Base-by-base conservation (phyloP, 2,888 invertebrate species). In the Plebejus anna region DNA sequence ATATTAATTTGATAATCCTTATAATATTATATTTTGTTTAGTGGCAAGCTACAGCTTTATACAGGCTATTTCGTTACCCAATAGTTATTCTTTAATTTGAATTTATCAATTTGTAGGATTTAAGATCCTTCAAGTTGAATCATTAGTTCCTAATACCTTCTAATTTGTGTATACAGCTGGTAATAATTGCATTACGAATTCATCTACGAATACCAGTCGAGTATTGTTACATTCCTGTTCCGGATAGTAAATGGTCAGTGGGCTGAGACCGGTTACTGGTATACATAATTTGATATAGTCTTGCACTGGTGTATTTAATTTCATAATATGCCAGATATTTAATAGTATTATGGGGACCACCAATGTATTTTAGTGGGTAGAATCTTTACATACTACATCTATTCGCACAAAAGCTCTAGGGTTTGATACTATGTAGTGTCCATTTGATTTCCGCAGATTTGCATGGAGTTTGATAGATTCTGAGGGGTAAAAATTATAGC, bases 221-320 rank as follows among this genome's bases (percentile, higher is more conserved):
- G 73, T 73, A 73, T 55, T 73, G 73, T 73, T 73, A 55, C 73
- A 73, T 73, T 73, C 55, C 73, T 73, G 78, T 80, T 80, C 79
- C 79, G 79, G 78, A 72, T 78, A 77, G 78, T 76, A 70, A 57
- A 73, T 42, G 77, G 77, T 75, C 76, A 78, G 80, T 80, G 78
- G 78, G 75, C 75, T 75, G 80, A 75, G 38, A 79, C 78, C 70
- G 77, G 77, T 77, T 59, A 76, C 76, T 77, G 71, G 76, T 76
- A 72, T 73, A 73, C 73, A 73, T 55, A 16, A 32, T 72, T 47
- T 55, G 1, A 9, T 73, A 32, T 13, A 66, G 5, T 32, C 13
- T 66, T 36, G 55, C 28, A 51, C 55, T 51, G 55, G 55, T 55
- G 16, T 72, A 28, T 28, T 22, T 71, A 51, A 32, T 32, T 55